Evolutionary conservation across 2,113 vertebrate genomes (phyloP).

Genomic region (Ceyx melanurus): DNA sequence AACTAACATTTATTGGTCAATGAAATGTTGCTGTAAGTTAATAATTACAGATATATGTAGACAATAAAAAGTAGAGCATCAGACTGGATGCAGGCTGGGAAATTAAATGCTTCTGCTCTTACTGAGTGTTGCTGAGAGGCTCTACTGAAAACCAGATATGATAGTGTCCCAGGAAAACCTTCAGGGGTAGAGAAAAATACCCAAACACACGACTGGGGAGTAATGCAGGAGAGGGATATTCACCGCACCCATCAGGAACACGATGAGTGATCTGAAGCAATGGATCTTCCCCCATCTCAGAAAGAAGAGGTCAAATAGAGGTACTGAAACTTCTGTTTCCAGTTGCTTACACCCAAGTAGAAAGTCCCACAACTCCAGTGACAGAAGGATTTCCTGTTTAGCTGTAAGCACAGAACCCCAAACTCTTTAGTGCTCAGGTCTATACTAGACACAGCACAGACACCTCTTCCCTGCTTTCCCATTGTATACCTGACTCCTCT

Average conservation of each 20-base stretch:
- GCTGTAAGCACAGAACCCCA: neutral
- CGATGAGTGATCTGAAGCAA: rapidly evolving
- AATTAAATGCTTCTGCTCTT: slow-evolving; percentile 48
- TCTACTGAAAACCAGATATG: neutral
- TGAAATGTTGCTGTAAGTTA: slow-evolving; percentile 70
- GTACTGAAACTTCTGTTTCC: neutral
- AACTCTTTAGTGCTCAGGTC: neutral
- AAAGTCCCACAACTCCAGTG: neutral
- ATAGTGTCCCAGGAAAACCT: neutral
- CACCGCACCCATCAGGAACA: neutral
- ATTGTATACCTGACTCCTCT: neutral
- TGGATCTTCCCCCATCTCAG: neutral
- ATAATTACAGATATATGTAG: slow-evolving; percentile 71
- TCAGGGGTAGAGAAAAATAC: neutral
- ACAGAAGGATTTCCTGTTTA: neutral
- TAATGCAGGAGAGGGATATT: neutral
- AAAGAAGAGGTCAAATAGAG: neutral
- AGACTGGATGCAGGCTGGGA: neutral
- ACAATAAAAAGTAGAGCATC: slow-evolving; percentile 64
- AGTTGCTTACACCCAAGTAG: neutral
- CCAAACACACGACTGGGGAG: neutral
- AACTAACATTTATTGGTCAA: slow-evolving; percentile 73
- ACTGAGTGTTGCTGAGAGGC: neutral
- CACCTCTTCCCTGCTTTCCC: neutral
- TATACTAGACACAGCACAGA: neutral